phyloP scores from a whole-genome alignment of 2,888 invertebrate genomes.

The Chrysolina oricalcia region DNA sequence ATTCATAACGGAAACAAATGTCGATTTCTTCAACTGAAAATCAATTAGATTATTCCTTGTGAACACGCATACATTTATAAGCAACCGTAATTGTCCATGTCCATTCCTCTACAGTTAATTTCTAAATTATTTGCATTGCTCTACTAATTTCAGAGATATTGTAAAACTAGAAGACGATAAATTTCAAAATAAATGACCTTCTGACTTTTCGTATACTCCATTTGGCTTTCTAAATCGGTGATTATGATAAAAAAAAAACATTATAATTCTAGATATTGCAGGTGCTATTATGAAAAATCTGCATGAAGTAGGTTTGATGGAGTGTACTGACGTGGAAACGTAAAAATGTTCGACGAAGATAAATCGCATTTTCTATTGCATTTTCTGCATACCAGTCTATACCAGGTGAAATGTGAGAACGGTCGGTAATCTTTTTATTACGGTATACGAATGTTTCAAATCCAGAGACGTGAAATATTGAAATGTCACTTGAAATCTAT shows the following conservation, averaged over 20 bases:
- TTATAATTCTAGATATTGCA: not conserved
- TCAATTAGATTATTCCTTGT: not conserved
- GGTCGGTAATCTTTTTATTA: too few species aligned
- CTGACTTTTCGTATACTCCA: not conserved
- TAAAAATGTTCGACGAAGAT: not conserved
- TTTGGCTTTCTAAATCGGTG: conserved; percentile 5
- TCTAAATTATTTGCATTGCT: conserved; percentile 19
- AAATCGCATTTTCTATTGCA: not conserved
- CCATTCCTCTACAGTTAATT: not conserved
- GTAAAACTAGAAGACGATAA: not conserved
- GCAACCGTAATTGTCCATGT: conserved; percentile 6
- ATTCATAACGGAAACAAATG: not conserved
- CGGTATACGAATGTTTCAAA: too few species aligned
- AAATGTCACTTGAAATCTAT: too few species aligned
- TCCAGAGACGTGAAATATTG: too few species aligned
- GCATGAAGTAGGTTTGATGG: not conserved
- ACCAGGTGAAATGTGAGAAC: not conserved
- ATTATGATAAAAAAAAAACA: not conserved
- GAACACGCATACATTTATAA: not conserved
- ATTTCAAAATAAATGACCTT: conserved; percentile 18
- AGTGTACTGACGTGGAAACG: conserved; percentile 8
- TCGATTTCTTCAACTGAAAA: not conserved
- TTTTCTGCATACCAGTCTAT: not conserved
- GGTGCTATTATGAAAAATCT: not conserved
- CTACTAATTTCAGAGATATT: conserved; percentile 1